These are phyloP conservation scores for Amblyjoppa fuscipennis DNA, from an alignment of 2,888 invertebrate species.

Conservation along the genomic window DNA sequence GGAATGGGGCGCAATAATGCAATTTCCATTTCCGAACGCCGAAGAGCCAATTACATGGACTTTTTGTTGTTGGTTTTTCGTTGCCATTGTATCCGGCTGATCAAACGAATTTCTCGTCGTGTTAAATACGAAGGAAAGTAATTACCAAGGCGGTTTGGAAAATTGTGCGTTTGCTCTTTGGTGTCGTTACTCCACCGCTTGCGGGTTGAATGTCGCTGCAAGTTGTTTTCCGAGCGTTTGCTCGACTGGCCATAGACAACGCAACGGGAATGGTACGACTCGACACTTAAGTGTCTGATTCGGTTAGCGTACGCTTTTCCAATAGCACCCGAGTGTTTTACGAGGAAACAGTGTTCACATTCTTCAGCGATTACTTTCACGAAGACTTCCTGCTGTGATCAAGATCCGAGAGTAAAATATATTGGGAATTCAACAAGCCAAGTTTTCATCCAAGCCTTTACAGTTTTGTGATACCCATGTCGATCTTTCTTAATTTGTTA, in stretches of 20 bases:
- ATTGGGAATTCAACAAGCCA: too few species aligned
- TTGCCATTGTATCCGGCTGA: constrained; percentile 9
- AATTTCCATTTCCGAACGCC: constrained; percentile 48
- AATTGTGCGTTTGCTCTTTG: background rate
- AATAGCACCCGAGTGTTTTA: constrained; percentile 6
- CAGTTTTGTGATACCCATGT: background rate
- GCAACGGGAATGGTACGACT: constrained; percentile 4
- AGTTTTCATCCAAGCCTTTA: too few species aligned
- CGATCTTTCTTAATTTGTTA: background rate
- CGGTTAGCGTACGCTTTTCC: constrained; percentile 19
- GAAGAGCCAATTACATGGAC: constrained; percentile 56
- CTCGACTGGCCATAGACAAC: background rate
- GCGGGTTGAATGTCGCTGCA: background rate
- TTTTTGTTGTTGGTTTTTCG: constrained; percentile 2
- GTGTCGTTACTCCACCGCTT: constrained; percentile 2
- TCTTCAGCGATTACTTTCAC: constrained; percentile 4
- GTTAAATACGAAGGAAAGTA: background rate
- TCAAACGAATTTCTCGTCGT: constrained; percentile 44
- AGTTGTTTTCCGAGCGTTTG: constrained; percentile 6
- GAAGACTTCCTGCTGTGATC: too few species aligned
- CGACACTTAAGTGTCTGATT: background rate
- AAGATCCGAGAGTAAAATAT: too few species aligned
- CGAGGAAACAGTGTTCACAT: constrained; percentile 9
- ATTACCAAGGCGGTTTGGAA: background rate
- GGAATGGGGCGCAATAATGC: constrained; percentile 47